Evolutionary conservation across 2,113 vertebrate genomes (phyloP).

Genomic region (Climacteris rufus): DNA sequence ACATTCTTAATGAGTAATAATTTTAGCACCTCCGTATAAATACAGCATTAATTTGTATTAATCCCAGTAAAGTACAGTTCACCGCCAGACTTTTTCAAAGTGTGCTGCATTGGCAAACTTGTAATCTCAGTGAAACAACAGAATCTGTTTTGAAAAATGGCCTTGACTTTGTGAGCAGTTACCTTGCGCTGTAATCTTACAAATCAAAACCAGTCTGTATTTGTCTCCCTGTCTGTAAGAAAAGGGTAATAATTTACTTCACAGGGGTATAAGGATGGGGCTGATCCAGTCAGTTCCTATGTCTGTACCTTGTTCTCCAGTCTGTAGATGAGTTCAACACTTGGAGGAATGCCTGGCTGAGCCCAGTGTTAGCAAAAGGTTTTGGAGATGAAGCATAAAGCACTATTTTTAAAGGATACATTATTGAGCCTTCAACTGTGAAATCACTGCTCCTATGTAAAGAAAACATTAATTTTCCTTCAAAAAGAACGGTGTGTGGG

Average conservation of each 20-base stretch:
- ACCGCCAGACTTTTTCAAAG: neutral
- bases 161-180: neutral
- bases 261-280: neutral
- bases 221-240: neutral
- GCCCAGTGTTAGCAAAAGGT: neutral
- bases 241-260: neutral
- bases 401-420: neutral
- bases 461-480: conserved; percentile 50
- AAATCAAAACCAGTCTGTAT: neutral
- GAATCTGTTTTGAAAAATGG: neutral
- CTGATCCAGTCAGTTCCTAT: neutral
- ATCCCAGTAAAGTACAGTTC: neutral
- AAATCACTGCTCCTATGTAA: conserved; percentile 12
- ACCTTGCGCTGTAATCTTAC: neutral
- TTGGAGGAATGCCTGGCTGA: neutral
- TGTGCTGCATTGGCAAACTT: neutral
- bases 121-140: neutral
- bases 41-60: neutral
- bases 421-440: neutral
- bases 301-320: neutral
- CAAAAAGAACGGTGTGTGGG: conserved; percentile 28
- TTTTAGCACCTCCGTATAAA: neutral
- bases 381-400: neutral
- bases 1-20: neutral
- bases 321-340: neutral